These are phyloP conservation scores for Tholera decimalis DNA, from an alignment of 2,888 invertebrate species.

Conservation along the genomic window DNA sequence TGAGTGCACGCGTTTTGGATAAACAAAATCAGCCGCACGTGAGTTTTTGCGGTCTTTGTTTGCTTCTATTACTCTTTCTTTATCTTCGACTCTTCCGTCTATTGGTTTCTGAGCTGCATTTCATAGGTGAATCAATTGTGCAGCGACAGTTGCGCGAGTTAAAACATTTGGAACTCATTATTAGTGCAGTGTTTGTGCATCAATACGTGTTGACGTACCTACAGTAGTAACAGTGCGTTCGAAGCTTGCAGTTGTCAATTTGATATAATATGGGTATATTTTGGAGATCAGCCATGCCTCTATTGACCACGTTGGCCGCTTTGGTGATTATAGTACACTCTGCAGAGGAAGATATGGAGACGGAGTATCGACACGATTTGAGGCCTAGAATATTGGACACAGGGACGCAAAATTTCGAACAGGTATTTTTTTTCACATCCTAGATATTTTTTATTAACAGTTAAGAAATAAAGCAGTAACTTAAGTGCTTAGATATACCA, in stretches of 20 bases:
- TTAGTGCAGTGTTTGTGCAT: conserved; percentile 70
- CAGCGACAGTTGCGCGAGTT: conserved; percentile 47
- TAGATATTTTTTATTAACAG: neutral
- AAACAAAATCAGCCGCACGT: conserved; percentile 59
- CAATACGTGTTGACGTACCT: conserved; percentile 60
- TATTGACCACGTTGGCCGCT: conserved; percentile 88
- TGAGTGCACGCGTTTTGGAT: conserved; percentile 59
- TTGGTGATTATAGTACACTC: conserved; percentile 88
- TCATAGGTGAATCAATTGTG: conserved; percentile 52
- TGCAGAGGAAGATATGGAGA: conserved; percentile 83
- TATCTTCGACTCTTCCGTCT: conserved; percentile 69
- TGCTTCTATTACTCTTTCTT: conserved; percentile 74
- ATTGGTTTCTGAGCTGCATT: conserved; percentile 52
- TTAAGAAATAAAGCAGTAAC: neutral
- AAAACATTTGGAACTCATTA: conserved; percentile 52
- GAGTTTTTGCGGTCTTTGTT: conserved; percentile 60
- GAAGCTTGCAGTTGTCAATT: conserved; percentile 59
- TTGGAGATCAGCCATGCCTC: conserved; percentile 83
- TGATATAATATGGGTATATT: conserved; percentile 87
- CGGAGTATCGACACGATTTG: conserved; percentile 77
- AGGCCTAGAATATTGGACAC: conserved; percentile 79
- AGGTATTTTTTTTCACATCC: conserved; percentile 70
- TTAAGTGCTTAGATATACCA: neutral
- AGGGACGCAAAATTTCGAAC: conserved; percentile 76
- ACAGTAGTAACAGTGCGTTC: conserved; percentile 60